Conservation (phyloP, 2,113 vertebrate species). For the Hemiprocne comata region DNA sequence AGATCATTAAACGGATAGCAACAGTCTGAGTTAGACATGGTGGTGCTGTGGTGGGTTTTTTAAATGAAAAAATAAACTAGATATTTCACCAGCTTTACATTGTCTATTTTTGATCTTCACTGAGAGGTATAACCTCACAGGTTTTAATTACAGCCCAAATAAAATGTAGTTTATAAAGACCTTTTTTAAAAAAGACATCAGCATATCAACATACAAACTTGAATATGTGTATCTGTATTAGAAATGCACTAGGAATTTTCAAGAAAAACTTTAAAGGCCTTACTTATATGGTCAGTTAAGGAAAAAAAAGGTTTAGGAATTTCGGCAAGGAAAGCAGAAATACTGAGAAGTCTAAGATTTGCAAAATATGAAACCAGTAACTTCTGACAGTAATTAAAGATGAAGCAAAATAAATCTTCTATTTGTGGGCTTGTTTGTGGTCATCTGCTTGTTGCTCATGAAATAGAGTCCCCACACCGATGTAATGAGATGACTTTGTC, state of each 20-base stretch:
- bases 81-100: neutral
- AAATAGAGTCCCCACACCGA: neutral
- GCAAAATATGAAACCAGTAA: neutral
- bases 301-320: neutral
- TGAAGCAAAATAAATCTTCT: neutral
- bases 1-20: constrained; percentile 14
- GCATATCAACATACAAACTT: neutral
- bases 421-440: neutral
- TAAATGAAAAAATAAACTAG: neutral
- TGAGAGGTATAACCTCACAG: neutral
- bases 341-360: neutral
- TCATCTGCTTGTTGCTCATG: neutral
- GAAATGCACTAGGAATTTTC: neutral
- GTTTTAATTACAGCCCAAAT: neutral
- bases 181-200: neutral
- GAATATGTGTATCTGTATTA: neutral
- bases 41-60: neutral
- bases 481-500: neutral
- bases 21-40: neutral
- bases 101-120: neutral
- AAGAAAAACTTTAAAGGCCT: neutral
- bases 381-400: neutral
- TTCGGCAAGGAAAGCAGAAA: neutral
- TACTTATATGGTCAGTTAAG: neutral
- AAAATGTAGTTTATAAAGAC: neutral